These are phyloP conservation scores for Erythrolamprus reginae DNA, from an alignment of 2,113 vertebrate species.

Conservation along the genomic window DNA sequence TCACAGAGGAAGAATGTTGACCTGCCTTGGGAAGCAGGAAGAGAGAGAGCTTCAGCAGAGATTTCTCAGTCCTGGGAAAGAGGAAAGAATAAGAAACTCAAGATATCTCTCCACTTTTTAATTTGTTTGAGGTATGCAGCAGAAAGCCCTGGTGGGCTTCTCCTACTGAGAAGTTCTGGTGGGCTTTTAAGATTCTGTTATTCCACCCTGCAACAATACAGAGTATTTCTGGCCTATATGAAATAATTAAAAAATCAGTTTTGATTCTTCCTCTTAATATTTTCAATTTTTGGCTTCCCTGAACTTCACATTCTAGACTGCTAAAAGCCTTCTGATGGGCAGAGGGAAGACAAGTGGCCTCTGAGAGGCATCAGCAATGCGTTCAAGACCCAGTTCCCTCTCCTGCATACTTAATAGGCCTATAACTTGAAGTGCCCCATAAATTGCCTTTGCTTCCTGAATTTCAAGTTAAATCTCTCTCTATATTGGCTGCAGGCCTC, in stretches of 20 bases:
- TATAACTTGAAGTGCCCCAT: neutral
- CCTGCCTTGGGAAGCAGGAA: neutral
- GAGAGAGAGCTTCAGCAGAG: neutral
- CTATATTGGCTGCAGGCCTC: neutral
- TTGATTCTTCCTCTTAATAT: neutral
- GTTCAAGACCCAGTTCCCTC: neutral
- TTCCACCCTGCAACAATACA: neutral
- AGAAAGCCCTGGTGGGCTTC: too few species aligned
- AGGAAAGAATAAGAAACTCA: neutral
- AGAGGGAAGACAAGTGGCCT: neutral
- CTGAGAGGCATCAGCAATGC: neutral
- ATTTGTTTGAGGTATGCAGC: neutral
- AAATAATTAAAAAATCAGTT: neutral
- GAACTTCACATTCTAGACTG: neutral
- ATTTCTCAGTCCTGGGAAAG: neutral
- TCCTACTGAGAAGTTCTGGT: too few species aligned
- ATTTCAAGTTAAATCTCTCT: neutral
- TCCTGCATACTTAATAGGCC: neutral
- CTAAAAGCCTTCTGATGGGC: neutral
- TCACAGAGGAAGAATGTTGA: neutral
- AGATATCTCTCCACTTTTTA: neutral
- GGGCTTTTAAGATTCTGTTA: neutral
- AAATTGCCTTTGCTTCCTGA: neutral
- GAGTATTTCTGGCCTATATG: neutral
- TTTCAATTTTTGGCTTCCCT: neutral